Evolutionary conservation across 1,140 invertebrate genomes (phyloP), one percentile per base, ranked within the genome.

Genomic region (Polypedilum vanderplanki): DNA sequence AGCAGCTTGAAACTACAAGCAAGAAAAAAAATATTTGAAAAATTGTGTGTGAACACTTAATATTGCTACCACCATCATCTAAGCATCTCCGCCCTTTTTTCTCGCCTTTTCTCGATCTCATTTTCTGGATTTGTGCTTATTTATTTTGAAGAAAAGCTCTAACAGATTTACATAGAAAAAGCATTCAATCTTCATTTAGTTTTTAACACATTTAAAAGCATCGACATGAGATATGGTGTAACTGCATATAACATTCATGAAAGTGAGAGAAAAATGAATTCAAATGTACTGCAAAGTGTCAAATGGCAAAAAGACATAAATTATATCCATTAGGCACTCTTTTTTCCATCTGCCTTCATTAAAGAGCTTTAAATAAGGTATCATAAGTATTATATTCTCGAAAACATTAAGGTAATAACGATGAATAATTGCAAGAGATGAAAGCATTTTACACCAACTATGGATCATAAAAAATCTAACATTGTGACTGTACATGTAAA

Each of bases 21-120:
- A 57, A 57, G 46, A 57, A n/a, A 57, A 57, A 57, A 20, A 70
- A 70, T 9, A 70, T 70, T 22, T 70, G 65, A 70, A 70, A 22
- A 70, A 70, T 70, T 70, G 65, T 22, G 65, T 70, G 65, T 70
- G 65, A 70, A 70, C 65, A 70, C 18, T 70, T 70, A 70, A 22
- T 18, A 12, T 18, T 18, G 24, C 24, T 70, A 22, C 17, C 65
- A 9, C 65, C 65, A 15, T 67, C n/a, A n/a, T n/a, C n/a, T n/a
- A 33, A 33, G 5, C 24, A 33, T 33, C 24, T 33, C 24, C 24
- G 24, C 24, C 24, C 24, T 33, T 33, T 33, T 33, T 33, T n/a
- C n/a, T n/a, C n/a, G n/a, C n/a, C 24, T 33, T 3, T 33, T 5
- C 1, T 33, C 24, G n/a, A n/a, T 33, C 24, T 33, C 24, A 33